Conservation (phyloP, 2,797 vertebrate species). For the Acipenser ruthenus region DNA sequence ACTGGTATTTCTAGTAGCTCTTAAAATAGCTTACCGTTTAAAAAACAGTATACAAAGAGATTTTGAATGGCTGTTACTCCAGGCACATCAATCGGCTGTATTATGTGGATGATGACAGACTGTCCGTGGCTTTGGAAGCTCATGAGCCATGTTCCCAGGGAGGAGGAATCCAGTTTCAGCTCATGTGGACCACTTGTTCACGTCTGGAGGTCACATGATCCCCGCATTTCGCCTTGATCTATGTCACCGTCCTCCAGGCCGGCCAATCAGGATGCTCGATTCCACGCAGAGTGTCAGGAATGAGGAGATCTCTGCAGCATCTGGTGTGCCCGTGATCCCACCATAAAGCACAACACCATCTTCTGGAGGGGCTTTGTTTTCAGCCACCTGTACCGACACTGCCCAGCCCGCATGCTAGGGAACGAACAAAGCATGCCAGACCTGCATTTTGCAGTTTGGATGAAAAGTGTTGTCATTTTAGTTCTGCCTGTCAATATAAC, state of each 20-base stretch:
- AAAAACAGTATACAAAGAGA: no score
- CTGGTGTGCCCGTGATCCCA: conserved; percentile 1
- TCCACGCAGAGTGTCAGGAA: not conserved
- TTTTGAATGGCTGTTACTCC: no score
- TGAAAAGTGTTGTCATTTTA: not conserved
- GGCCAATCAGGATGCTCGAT: not conserved
- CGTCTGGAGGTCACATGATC: not conserved
- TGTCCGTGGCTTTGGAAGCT: not conserved
- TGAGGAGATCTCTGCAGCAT: not conserved
- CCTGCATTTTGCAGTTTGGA: not conserved
- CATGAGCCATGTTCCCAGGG: not conserved
- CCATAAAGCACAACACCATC: not conserved
- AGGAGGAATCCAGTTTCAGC: not conserved
- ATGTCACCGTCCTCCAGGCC: not conserved
- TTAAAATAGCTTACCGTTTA: no score
- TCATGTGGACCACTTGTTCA: not conserved
- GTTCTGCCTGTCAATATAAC: no score
- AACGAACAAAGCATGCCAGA: not conserved
- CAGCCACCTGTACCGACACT: not conserved
- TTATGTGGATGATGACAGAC: not conserved
- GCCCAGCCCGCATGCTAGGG: not conserved
- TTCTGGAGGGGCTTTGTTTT: not conserved
- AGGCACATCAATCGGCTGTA: no score
- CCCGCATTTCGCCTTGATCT: not conserved
- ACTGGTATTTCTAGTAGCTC: no score